Evolutionary conservation across 2,797 vertebrate genomes (phyloP).

Genomic region (Emys orbicularis): DNA sequence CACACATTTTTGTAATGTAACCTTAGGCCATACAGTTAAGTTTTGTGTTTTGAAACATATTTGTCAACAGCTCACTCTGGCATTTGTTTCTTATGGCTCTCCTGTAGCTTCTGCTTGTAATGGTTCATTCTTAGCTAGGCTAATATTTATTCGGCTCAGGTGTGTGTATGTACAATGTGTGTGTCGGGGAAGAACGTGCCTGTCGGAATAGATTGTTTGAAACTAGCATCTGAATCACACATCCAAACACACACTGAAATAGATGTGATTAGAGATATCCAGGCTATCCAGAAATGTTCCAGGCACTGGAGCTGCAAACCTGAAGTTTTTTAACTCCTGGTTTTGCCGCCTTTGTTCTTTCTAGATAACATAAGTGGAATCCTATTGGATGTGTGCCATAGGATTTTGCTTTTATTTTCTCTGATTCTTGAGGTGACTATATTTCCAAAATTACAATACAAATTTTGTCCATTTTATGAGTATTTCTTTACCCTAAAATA

Average conservation of each 20-base stretch:
- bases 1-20: slow-evolving; percentile 20
- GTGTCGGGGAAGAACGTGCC: not conserved
- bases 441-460: not conserved
- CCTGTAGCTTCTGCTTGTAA: slow-evolving; percentile 18
- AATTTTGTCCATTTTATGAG: not conserved
- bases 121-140: not conserved
- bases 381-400: not conserved
- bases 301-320: not conserved
- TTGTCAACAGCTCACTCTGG: slow-evolving; percentile 17
- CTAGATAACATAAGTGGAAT: not conserved
- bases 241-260: not conserved
- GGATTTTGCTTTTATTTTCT: not conserved
- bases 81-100: not conserved
- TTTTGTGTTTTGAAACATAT: slow-evolving; percentile 38
- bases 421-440: not conserved
- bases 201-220: slow-evolving; percentile 3
- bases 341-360: not conserved
- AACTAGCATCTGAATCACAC: not conserved
- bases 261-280: not conserved
- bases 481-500: not conserved
- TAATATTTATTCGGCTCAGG: not conserved
- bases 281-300: not conserved
- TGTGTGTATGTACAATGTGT: not conserved
- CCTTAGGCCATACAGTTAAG: slow-evolving; percentile 17
- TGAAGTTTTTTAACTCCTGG: not conserved